Percentiles rank a stretch among this genome's conserved stretches.
Conservation (phyloP, 2,797 vertebrate genomes). For the Melanogrammus aeglefinus region DNA sequence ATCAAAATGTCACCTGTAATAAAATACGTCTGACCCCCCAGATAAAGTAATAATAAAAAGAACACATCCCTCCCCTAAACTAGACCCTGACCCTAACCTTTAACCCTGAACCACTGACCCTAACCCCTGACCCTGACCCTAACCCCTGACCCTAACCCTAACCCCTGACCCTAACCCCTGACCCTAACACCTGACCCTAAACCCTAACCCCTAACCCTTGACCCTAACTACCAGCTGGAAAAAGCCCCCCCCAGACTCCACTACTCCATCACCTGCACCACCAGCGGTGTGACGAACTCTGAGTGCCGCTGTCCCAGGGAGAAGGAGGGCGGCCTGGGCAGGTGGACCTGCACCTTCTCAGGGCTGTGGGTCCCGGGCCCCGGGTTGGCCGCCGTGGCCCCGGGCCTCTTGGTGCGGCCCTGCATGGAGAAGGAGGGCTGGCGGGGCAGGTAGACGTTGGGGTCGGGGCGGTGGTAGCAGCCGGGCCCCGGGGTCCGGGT, state of each 20-base stretch:
- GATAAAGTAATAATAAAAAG: too few species aligned
- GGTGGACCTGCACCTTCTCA: conserved; percentile 73
- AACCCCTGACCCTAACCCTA: too few species aligned
- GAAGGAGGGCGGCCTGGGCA: conserved; percentile 74
- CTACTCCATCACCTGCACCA: conserved; percentile 63
- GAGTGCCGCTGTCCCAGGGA: conserved; percentile 83
- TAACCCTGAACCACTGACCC: too few species aligned
- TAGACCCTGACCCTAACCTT: too few species aligned
- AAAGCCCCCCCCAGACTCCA: not conserved
- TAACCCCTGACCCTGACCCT: too few species aligned
- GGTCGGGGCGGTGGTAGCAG: conserved; percentile 77
- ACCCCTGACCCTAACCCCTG: too few species aligned
- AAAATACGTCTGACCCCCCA: too few species aligned
- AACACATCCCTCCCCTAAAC: too few species aligned
- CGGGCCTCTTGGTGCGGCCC: conserved; percentile 69
- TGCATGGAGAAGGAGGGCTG: conserved; percentile 85
- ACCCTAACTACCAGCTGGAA: too few species aligned
- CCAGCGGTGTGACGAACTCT: conserved; percentile 75
- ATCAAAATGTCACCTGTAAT: too few species aligned
- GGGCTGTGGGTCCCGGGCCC: conserved; percentile 82
- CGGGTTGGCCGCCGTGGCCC: conserved; percentile 52
- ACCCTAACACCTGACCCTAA: too few species aligned
- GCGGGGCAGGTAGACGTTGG: conserved; percentile 72
- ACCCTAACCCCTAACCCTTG: too few species aligned
- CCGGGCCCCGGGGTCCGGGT: conserved; percentile 80